Evolutionary conservation across 2,113 vertebrate species (phyloP), one percentile per base, ranked within the genome.

Genomic region (Cephalopholis sonnerati): DNA sequence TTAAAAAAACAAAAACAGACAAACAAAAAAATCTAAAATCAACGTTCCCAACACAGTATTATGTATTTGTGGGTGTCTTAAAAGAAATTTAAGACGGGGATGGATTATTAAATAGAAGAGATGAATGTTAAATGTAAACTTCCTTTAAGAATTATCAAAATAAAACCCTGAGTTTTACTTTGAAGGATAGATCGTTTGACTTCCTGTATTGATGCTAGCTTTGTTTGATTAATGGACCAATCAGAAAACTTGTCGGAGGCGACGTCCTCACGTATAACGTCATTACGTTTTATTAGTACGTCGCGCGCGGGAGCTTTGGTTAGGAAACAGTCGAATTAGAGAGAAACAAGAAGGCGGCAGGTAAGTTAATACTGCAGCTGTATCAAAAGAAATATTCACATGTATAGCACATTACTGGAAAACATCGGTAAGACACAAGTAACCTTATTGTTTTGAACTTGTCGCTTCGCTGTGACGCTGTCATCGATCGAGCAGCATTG

Each of bases 241-340:
- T 82, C 62, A 69, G 68, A 44, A 20, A 18, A 4, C 7, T 8
- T 4, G 20, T 13, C 0, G 7, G 8, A 7, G 13, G 9, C 0
- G 20, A 12, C 29, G 53, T 72, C 29, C 1, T 24, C n/a, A 41
- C 74, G 70, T 75, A 7, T 0, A 4, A 59, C 90, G 91, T 92
- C 74, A 72, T 77, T 24, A 22, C 74, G 74, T 72, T 13, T 2
- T 0, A 5, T 32, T 1, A 11, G 10, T n/a, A 7, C 32, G 36
- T 50, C 13, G n/a, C 13, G 83, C 75, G 91, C 91, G 91, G 89
- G 89, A 90, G 27, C 27, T 90, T 88, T 79, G 67, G 61, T 76
- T 88, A 46, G 50, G 20, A 18, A 69, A 82, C 79, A 67, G 48
- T 11, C 0, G 12, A 24, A 39, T 51, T 50, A 6, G 48, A 7